Evolutionary conservation across 2,888 invertebrate genomes (phyloP).

Genomic region (Blomia tropicalis): DNA sequence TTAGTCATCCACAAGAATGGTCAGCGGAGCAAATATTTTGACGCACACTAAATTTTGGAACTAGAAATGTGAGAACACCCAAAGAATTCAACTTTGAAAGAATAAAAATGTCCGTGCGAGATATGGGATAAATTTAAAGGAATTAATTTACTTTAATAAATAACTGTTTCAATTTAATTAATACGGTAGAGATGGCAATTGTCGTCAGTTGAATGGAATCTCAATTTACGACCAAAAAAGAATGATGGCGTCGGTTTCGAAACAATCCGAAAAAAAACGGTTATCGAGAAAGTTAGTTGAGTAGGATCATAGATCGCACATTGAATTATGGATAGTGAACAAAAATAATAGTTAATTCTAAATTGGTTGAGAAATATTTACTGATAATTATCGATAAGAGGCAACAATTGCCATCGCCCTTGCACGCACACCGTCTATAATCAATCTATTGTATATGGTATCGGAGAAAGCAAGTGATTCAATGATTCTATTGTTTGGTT

Average conservation of each 20-base stretch:
- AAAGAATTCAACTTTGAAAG: no score
- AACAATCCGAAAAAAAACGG: not conserved
- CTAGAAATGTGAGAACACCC: not conserved
- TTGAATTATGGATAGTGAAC: not conserved
- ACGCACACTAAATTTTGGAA: not conserved
- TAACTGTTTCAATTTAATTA: not conserved
- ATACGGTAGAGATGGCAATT: not conserved
- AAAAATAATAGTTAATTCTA: not conserved
- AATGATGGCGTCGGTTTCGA: not conserved
- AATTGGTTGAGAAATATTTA: no score
- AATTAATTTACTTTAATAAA: not conserved
- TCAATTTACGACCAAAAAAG: no score
- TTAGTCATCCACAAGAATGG: not conserved
- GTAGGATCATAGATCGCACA: not conserved
- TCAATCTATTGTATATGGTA: no score
- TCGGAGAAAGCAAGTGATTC: no score
- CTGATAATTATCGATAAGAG: no score
- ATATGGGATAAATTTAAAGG: no score
- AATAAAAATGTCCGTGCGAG: no score
- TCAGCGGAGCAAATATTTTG: constrained; percentile 11
- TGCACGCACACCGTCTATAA: no score
- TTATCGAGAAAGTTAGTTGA: not conserved
- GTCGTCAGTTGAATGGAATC: not conserved
- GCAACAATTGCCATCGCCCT: no score
- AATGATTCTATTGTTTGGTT: no score